phyloP scores from a whole-genome alignment of 2,797 vertebrate species.

The Labeo calbasu region DNA sequence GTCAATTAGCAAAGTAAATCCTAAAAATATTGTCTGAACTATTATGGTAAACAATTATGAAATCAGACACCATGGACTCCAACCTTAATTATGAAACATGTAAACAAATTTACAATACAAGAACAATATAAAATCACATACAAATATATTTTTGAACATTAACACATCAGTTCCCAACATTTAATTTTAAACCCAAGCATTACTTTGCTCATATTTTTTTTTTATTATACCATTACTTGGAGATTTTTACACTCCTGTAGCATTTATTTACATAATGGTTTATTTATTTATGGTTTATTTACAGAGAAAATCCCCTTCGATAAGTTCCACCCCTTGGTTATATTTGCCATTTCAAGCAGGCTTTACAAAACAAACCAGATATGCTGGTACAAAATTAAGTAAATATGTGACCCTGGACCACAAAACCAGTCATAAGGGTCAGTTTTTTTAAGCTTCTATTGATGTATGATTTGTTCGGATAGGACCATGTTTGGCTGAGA shows the following conservation, averaged over 20 bases:
- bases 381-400: no score
- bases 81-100: slow-evolving; percentile 66
- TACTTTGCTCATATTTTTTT: neutral
- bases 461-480: no score
- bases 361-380: no score
- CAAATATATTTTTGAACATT: slow-evolving; percentile 35
- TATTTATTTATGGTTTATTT: no score
- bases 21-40: neutral
- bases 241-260: neutral
- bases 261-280: neutral
- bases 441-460: no score
- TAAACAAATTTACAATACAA: slow-evolving; percentile 29
- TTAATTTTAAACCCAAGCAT: neutral
- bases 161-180: slow-evolving; percentile 19
- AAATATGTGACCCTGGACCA: no score
- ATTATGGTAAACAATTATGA: neutral
- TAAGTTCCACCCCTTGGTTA: neutral
- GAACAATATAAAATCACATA: neutral
- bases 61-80: slow-evolving; percentile 63
- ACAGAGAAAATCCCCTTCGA: neutral
- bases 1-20: neutral
- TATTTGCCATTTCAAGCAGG: no score
- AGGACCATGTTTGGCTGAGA: no score
- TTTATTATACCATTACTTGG: neutral
- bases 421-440: no score